Percentiles rank a stretch among this genome's conserved stretches.
phyloP scores from a whole-genome alignment of 2,888 invertebrate species.

The Ferrisia virgata region DNA sequence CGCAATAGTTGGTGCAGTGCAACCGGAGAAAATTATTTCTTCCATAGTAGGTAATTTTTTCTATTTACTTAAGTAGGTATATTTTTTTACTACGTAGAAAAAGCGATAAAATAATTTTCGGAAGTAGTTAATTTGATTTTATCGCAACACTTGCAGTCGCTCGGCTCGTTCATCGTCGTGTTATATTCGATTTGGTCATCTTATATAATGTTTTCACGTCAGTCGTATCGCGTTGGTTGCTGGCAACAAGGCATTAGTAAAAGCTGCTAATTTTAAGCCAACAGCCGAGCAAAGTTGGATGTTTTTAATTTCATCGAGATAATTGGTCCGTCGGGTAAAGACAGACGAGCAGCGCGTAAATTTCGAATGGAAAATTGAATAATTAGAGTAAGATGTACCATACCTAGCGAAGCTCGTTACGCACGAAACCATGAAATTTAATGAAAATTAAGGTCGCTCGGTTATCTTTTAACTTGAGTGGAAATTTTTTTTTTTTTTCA shows the following conservation, averaged over 20 bases:
- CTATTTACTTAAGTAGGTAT: too few species aligned
- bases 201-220: background rate
- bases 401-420: background rate
- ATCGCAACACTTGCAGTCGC: too few species aligned
- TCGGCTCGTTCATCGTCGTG: background rate
- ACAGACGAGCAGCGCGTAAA: background rate
- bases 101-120: background rate
- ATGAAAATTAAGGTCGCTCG: background rate
- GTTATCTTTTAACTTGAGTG: background rate
- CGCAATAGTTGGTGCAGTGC: too few species aligned
- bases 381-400: background rate
- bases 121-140: background rate
- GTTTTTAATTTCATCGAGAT: background rate
- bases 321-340: background rate
- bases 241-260: too few species aligned
- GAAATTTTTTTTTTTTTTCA: too few species aligned
- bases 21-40: too few species aligned
- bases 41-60: too few species aligned
- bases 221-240: background rate
- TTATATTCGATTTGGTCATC: background rate
- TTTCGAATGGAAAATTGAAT: background rate
- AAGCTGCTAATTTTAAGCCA: background rate
- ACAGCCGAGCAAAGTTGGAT: background rate
- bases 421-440: background rate
- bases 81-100: too few species aligned